Percentiles rank a stretch among this genome's conserved stretches.
These are phyloP conservation scores for Quadroppia sp. DNA, from an alignment of 2,888 invertebrate genomes.

Conservation along the genomic window DNA sequence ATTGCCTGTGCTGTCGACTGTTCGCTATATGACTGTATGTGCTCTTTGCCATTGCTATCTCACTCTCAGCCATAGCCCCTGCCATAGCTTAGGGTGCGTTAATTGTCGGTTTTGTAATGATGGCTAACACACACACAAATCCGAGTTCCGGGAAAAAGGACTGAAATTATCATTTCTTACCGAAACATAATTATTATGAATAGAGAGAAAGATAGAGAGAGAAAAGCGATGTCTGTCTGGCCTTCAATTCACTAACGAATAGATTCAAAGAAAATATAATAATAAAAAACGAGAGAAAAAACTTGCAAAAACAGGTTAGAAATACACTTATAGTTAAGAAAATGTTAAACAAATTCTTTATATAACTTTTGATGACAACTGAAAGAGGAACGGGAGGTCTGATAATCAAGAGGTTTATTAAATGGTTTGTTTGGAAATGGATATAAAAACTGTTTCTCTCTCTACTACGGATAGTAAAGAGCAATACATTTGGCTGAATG, in stretches of 20 bases:
- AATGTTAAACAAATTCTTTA: neutral
- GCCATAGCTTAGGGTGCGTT: slow-evolving; percentile 24
- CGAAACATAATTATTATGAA: slow-evolving; percentile 36
- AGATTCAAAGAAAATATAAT: neutral
- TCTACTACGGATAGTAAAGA: neutral
- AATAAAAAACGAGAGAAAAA: neutral
- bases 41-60: neutral
- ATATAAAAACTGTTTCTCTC: neutral
- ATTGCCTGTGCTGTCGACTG: neutral
- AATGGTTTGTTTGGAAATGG: neutral
- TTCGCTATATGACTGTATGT: neutral
- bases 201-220: neutral
- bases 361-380: neutral
- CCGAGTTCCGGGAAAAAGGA: slow-evolving; percentile 25
- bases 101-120: slow-evolving; percentile 34
- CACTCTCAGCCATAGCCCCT: neutral
- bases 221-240: neutral
- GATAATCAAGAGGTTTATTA: neutral
- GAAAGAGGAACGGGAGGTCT: neutral
- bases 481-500: neutral
- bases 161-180: slow-evolving; percentile 33
- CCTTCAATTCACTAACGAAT: slow-evolving; percentile 28
- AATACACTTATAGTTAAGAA: neutral
- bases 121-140: slow-evolving; percentile 19
- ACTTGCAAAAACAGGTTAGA: slow-evolving; percentile 1